Evolutionary conservation across 2,797 vertebrate species (phyloP).

Genomic region (Rallus crepitans): DNA sequence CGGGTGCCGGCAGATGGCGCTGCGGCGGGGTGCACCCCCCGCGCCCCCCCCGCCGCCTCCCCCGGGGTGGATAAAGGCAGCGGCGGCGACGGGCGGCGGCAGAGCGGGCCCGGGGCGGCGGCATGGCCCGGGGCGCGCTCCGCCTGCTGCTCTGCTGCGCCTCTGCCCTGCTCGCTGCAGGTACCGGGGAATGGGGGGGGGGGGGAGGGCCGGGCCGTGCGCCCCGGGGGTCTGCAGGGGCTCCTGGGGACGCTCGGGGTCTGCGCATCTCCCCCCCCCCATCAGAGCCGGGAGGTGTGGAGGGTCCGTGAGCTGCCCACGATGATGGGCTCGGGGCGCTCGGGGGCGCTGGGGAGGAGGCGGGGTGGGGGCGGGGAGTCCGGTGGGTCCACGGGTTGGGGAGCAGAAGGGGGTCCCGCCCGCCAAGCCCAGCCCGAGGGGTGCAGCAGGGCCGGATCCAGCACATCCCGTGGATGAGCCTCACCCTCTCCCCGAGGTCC

Average conservation of each 20-base stretch:
- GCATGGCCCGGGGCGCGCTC: neutral
- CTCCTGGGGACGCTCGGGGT: neutral
- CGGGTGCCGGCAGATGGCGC: neutral
- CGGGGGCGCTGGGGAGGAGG: no score
- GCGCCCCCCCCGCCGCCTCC: neutral
- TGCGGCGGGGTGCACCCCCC: neutral
- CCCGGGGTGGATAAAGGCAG: neutral
- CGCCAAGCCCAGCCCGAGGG: neutral
- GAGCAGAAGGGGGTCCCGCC: neutral
- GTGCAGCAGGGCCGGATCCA: neutral
- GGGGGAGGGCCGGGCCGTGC: no score
- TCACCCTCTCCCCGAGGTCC: rapidly evolving
- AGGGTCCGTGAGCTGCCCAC: no score
- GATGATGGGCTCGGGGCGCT: no score
- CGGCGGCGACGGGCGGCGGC: neutral
- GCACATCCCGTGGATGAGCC: neutral
- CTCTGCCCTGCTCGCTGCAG: neutral
- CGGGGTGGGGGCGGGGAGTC: no score
- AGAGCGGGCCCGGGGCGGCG: neutral
- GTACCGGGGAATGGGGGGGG: neutral
- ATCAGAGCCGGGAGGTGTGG: no score
- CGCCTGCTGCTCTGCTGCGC: neutral
- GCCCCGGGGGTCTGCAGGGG: neutral
- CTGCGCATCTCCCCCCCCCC: neutral
- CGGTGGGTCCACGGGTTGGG: no score